Conservation (phyloP, 2,797 vertebrate genomes). For the Xenopus petersii region DNA sequence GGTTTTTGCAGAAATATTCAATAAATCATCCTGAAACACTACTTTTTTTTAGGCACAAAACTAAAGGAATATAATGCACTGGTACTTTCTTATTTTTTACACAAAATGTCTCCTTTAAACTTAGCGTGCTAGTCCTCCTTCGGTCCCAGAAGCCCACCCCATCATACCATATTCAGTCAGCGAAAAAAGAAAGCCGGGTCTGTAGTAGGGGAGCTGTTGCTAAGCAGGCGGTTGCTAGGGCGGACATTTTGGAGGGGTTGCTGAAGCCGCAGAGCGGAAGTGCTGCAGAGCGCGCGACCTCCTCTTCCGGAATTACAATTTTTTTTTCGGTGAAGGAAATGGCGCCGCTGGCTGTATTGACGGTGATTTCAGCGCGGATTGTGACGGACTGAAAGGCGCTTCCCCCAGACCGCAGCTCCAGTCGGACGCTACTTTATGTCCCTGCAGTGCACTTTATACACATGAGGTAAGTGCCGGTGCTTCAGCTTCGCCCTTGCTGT, state of each 20-base stretch:
- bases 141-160: too few relatives aligned
- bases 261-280: slow-evolving; percentile 59
- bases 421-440: slow-evolving; percentile 56
- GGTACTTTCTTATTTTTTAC: too few relatives aligned
- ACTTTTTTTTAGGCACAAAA: too few relatives aligned
- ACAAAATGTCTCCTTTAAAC: too few relatives aligned
- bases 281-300: slow-evolving; percentile 51
- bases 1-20: too few relatives aligned
- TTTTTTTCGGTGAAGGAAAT: slow-evolving; percentile 80
- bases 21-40: too few relatives aligned
- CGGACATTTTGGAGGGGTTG: slow-evolving; percentile 54
- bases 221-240: slow-evolving; percentile 49
- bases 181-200: background rate
- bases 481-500: too few relatives aligned
- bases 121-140: too few relatives aligned
- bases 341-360: slow-evolving; percentile 83
- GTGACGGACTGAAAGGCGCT: slow-evolving; percentile 69
- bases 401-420: slow-evolving; percentile 40
- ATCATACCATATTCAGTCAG: background rate
- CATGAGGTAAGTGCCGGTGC: slow-evolving; percentile 61
- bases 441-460: slow-evolving; percentile 67
- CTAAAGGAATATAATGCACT: too few relatives aligned
- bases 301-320: slow-evolving; percentile 56
- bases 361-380: slow-evolving; percentile 78
- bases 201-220: slow-evolving; percentile 24